Evolutionary conservation across 1,140 invertebrate genomes (phyloP).

Genomic region (Sinonovacula constricta): DNA sequence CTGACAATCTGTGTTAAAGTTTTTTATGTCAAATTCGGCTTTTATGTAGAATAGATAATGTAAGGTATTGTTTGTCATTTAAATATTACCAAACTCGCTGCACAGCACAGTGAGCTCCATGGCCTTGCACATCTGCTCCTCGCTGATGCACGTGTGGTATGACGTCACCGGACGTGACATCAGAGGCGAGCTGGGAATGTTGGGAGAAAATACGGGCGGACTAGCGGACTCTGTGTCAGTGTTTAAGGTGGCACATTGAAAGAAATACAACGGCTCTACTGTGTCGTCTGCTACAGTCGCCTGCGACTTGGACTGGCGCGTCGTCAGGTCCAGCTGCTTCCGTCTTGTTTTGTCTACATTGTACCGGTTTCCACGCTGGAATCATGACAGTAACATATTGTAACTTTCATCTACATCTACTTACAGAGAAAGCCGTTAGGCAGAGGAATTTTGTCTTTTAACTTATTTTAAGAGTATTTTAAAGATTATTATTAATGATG

Average conservation of each 20-base stretch:
- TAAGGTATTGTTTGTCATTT: too few relatives aligned
- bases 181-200: neutral
- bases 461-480: too few relatives aligned
- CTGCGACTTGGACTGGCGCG: neutral
- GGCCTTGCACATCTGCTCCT: constrained; percentile 56
- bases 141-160: constrained; percentile 35
- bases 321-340: neutral
- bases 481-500: too few relatives aligned
- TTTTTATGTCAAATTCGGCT: too few relatives aligned
- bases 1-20: too few relatives aligned
- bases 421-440: too few relatives aligned
- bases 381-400: neutral
- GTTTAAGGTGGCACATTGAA: constrained; percentile 18
- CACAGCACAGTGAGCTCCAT: constrained; percentile 55
- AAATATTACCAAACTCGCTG: constrained; percentile 54
- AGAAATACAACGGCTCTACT: constrained; percentile 44
- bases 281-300: neutral
- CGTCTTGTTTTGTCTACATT: neutral
- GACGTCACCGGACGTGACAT: constrained; percentile 35
- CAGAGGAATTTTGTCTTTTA: too few relatives aligned
- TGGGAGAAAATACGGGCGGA: constrained; percentile 7
- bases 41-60: too few relatives aligned
- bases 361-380: constrained; percentile 13
- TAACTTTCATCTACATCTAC: too few relatives aligned
- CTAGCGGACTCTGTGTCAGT: neutral